Conservation (phyloP, 2,888 invertebrate genomes). For the Atethmia centrago region DNA sequence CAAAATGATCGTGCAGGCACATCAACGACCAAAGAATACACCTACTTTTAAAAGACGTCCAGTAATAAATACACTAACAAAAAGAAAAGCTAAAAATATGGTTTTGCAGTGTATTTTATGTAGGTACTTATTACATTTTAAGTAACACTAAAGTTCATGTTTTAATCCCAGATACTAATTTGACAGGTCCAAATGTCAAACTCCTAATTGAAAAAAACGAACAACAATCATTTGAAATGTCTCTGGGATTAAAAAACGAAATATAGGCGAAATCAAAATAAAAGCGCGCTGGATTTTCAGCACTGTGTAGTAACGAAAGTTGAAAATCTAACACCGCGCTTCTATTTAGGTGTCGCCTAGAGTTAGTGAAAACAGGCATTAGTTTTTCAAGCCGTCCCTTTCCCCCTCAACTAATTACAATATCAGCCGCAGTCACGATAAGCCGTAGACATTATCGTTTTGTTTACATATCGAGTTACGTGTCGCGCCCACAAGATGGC, state of each 20-base stretch:
- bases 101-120: background rate
- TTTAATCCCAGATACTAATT: too few relatives aligned
- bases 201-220: too few relatives aligned
- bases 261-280: too few relatives aligned
- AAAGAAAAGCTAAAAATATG: too few relatives aligned
- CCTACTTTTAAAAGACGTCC: too few relatives aligned
- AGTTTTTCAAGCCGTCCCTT: conserved; percentile 14
- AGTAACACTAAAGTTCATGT: too few relatives aligned
- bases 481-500: conserved; percentile 67
- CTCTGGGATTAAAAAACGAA: too few relatives aligned
- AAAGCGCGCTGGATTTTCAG: background rate
- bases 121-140: too few relatives aligned
- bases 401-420: conserved; percentile 40
- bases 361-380: background rate
- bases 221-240: too few relatives aligned
- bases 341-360: background rate
- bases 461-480: conserved; percentile 65
- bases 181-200: too few relatives aligned
- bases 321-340: too few relatives aligned
- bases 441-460: conserved; percentile 44
- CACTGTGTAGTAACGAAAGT: background rate
- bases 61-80: too few relatives aligned
- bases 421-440: conserved; percentile 44
- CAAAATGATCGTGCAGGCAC: background rate
- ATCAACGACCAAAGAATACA: background rate